Conservation (phyloP, 2,888 invertebrate species). For the Helobdella robusta region DNA sequence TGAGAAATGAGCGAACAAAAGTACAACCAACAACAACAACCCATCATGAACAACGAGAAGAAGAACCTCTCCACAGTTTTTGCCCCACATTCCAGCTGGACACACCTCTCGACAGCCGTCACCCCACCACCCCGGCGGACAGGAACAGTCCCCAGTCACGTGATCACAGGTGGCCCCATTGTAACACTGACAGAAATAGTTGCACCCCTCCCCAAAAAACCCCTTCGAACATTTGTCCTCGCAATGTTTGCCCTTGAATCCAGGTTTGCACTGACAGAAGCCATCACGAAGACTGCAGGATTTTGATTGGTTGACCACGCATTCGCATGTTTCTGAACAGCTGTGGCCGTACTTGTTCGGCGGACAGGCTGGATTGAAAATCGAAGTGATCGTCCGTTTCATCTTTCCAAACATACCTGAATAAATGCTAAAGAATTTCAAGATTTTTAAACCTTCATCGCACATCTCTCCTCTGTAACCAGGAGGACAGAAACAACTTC, state of each 20-base stretch:
- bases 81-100: not conserved
- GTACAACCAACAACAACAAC: no score
- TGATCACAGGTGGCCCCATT: not conserved
- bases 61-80: not conserved
- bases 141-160: not conserved
- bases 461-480: slow-evolving; percentile 7
- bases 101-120: not conserved
- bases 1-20: no score
- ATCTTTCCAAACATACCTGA: no score
- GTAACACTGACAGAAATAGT: not conserved
- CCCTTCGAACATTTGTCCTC: not conserved
- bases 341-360: not conserved
- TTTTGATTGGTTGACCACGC: no score
- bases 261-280: not conserved
- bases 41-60: no score
- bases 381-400: no score
- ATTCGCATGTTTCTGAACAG: not conserved
- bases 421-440: not conserved
- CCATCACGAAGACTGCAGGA: not conserved
- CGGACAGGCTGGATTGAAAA: not conserved
- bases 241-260: not conserved
- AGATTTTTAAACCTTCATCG: not conserved
- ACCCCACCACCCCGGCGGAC: not conserved
- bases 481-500: not conserved
- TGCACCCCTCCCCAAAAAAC: not conserved